Percentiles rank a stretch among this genome's conserved stretches.
These are phyloP conservation scores for Morone chrysops DNA, from an alignment of 2,113 vertebrate species.

Conservation along the genomic window DNA sequence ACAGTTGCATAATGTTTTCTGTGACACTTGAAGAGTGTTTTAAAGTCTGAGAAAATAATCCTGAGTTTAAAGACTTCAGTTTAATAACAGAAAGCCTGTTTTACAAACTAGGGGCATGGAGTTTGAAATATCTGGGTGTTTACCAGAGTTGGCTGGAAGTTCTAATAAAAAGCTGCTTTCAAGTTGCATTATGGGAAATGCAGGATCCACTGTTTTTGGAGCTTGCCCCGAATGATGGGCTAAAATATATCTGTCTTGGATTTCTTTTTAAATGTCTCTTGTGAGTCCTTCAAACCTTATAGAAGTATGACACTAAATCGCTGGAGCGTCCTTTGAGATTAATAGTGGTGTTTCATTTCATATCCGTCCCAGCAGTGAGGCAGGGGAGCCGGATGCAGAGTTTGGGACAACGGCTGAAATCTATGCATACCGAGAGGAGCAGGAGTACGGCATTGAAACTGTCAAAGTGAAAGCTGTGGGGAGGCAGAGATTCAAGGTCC, in stretches of 20 bases:
- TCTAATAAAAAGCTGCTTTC: neutral
- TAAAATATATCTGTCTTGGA: neutral
- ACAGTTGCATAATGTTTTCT: neutral
- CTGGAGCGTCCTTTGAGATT: neutral
- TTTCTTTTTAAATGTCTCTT: neutral
- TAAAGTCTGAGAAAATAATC: neutral
- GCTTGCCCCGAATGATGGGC: neutral
- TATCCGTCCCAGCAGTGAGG: conserved; percentile 79
- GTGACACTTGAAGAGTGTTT: neutral
- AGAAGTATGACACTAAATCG: neutral
- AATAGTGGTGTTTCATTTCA: neutral
- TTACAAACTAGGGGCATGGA: neutral
- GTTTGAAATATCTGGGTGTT: neutral
- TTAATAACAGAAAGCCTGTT: neutral
- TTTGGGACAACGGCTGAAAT: conserved; percentile 99
- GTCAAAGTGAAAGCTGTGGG: conserved; percentile 98
- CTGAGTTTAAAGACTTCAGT: neutral
- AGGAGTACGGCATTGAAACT: conserved; percentile 95
- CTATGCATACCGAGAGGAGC: conserved; percentile 96
- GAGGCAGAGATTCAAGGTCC: conserved; percentile 96
- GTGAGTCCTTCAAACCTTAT: neutral
- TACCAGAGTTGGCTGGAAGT: neutral
- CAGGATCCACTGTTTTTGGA: neutral
- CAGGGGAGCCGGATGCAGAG: conserved; percentile 87
- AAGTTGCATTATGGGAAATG: neutral